Base-by-base conservation (phyloP, 2,888 invertebrate genomes). In the Pterostichus madidus region DNA sequence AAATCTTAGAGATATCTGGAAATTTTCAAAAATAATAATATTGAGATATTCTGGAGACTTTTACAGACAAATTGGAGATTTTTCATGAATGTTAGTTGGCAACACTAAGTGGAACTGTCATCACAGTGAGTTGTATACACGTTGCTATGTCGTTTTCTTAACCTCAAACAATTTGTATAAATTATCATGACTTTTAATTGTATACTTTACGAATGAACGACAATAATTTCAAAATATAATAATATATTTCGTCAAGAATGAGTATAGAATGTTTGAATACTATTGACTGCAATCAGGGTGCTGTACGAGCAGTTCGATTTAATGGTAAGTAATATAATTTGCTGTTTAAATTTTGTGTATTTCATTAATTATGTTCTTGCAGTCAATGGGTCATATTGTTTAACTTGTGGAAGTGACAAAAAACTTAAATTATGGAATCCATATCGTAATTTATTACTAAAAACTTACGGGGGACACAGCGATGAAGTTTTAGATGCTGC, bases 361-460 rank as follows among this genome's bases (percentile, higher is more conserved):
- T 5, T 52, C n/a, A n/a, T n/a, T n/a, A n/a, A 8, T 52, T 5
- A 8, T 52, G 52, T 52, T 11, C 2, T 89, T 89, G 49, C 85
- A 95, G 95, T 97, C 59, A 99, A 99, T 90, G 99, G 99, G 2
- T 93, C 95, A 11, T 99, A 99, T 88, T 97, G 98, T 87, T 88
- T 99, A 71, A 98, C 98, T 0, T 98, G 98, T 89, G 99, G 99
- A 1, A 96, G 98, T 1, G 99, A 99, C 88, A 98, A 98, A 89
- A 97, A 98, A 89, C 91, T 99, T 1, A 98, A 98, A 90, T 90
- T 99, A 35, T 99, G 99, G 99, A 99, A 99, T 90, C 99, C 99
- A 0, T 93, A 94, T 84, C 93, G 94, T 15, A 93, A 93, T 83
- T 90, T 96, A 6, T 88, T 94, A 10, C 90, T 98, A 0, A 97